These are phyloP conservation scores for Campylomormyrus tamandua DNA, from an alignment of 2,113 vertebrate genomes.

Conservation along the genomic window DNA sequence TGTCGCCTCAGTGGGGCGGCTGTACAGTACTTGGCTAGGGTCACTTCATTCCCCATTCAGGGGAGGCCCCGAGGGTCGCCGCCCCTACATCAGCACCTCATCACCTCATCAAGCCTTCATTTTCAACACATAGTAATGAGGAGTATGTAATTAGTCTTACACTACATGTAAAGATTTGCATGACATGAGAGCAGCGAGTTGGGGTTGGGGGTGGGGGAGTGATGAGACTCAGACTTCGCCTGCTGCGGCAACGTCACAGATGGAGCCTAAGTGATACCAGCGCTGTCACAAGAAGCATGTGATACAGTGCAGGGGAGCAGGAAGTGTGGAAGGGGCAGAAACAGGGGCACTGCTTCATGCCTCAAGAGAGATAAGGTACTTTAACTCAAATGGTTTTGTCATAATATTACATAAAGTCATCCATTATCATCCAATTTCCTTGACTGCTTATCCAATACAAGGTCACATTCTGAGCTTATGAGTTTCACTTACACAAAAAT, in stretches of 20 bases:
- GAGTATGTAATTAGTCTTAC: not conserved
- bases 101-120: not conserved
- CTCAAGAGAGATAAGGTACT: not conserved
- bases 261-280: not conserved
- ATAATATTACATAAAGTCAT: not conserved
- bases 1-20: not conserved
- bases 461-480: not conserved
- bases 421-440: not conserved
- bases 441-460: not conserved
- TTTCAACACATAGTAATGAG: not conserved
- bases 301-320: not conserved
- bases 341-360: not conserved
- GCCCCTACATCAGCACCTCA: not conserved
- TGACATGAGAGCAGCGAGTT: not conserved
- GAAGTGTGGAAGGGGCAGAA: not conserved
- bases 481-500: too few relatives aligned
- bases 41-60: not conserved
- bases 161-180: not conserved
- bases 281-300: not conserved
- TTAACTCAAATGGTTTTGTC: not conserved
- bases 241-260: not conserved
- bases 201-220: not conserved
- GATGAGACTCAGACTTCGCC: not conserved
- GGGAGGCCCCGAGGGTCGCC: not conserved
- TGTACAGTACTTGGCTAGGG: not conserved